Evolutionary conservation across 2,888 invertebrate species (phyloP).

Genomic region (Alentia gelatinosa): DNA sequence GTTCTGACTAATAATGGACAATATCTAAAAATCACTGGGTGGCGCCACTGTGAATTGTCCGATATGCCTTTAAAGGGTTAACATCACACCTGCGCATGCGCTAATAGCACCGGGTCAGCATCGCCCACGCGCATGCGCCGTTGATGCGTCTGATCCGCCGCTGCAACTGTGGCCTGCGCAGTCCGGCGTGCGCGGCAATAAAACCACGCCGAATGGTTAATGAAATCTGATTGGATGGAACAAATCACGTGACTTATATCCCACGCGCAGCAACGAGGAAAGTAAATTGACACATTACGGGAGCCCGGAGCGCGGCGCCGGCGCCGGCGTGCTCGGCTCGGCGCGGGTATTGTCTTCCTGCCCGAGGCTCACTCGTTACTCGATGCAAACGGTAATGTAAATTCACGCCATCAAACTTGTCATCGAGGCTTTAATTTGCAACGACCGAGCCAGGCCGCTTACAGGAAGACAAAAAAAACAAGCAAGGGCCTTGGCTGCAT

Average conservation of each 20-base stretch:
- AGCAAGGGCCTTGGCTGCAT: background rate
- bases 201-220: background rate
- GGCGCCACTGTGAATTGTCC: too few species aligned
- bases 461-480: too few species aligned
- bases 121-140: too few species aligned
- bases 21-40: too few species aligned
- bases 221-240: slow-evolving; percentile 29
- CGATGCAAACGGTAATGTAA: background rate
- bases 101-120: too few species aligned
- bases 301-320: background rate
- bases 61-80: too few species aligned
- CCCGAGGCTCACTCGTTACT: background rate
- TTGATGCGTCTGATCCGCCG: too few species aligned
- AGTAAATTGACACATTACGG: slow-evolving; percentile 21
- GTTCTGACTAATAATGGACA: too few species aligned
- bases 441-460: too few species aligned
- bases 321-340: background rate
- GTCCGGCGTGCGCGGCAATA: too few species aligned
- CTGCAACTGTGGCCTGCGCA: too few species aligned
- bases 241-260: slow-evolving; percentile 15
- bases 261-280: background rate
- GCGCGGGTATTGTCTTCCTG: background rate
- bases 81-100: too few species aligned
- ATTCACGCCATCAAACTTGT: background rate
- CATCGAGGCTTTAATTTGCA: background rate